Base-by-base conservation (phyloP, 2,888 invertebrate species). In the Drosophila kokeensis region DNA sequence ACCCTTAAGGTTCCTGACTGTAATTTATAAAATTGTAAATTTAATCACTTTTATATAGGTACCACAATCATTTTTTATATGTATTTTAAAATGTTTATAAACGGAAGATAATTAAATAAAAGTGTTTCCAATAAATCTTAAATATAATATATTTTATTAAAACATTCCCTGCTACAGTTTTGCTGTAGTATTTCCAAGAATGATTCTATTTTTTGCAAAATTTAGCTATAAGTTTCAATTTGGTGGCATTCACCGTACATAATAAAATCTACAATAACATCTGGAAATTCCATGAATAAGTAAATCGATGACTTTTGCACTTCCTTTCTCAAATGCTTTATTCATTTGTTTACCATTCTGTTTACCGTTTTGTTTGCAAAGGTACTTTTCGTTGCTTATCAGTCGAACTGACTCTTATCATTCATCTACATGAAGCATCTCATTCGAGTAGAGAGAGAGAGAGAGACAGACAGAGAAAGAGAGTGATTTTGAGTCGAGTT, bases 321-420 rank as follows among this genome's bases (percentile, higher is more conserved):
- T 75, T 54, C 27, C 48, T 30, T 73, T 83, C 75, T 40, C 11
- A 58, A 83, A 53, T 55, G 64, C 60, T 59, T 55, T 81, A 68
- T 81, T 68, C 36, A 59, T 68, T 49, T 81, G 78, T 64, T 79
- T 75, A 78, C 69, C 62, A 65, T 61, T 63, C 54, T 53, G 36
- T 78, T 78, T 75, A 75, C 69, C 62, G 67, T 61, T 63, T 54
- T 54, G 40, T 76, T 74, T 34, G 40, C 71, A 61, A 54, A 40
- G 54, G 81, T 76, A 62, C 68, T 70, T 79, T 69, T 68, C 40
- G 42, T 52, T 58, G 55, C 72, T 79, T 73, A 81, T 81, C 79
- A 42, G 29, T 27, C n/a, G 34, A 65, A 53, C 67, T 48, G 42
- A 38, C 54, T 27, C 66, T 85, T 85, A 85, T 85, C 88, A 85